Evolutionary conservation across 2,113 vertebrate genomes (phyloP).

Genomic region (Sphaerodactylus townsendi): DNA sequence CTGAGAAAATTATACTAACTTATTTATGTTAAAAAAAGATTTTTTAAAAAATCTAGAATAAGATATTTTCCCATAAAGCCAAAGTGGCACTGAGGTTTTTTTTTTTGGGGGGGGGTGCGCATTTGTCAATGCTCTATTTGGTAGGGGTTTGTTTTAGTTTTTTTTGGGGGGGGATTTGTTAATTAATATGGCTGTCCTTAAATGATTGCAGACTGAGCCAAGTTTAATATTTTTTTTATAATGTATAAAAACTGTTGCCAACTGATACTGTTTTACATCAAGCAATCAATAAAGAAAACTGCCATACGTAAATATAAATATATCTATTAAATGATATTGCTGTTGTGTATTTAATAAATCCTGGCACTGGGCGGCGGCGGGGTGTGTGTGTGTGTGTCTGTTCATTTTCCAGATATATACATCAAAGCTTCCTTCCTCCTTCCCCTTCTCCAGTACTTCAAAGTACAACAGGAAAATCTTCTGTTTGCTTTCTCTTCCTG

Average conservation of each 20-base stretch:
- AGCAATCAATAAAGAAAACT: slow-evolving; percentile 83
- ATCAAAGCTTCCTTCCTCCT: not conserved
- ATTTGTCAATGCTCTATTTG: slow-evolving; percentile 91
- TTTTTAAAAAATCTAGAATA: slow-evolving; percentile 86
- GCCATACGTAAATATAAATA: slow-evolving; percentile 66
- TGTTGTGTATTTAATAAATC: slow-evolving; percentile 58
- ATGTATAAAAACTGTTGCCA: slow-evolving; percentile 82
- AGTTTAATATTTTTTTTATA: slow-evolving; percentile 87
- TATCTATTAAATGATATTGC: slow-evolving; percentile 43
- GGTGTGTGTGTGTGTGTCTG: too few species aligned
- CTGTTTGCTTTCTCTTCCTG: not conserved
- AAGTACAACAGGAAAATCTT: not conserved
- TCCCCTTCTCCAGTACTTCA: not conserved
- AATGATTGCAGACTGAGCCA: slow-evolving; percentile 99
- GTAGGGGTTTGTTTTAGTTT: slow-evolving; percentile 69
- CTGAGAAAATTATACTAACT: slow-evolving; percentile 99
- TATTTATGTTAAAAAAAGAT: slow-evolving; percentile 97
- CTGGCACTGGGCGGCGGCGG: too few species aligned
- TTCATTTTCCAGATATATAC: not conserved
- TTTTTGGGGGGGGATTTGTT: slow-evolving; percentile 56
- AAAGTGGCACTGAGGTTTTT: slow-evolving; percentile 89
- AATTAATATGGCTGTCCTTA: slow-evolving; percentile 84
- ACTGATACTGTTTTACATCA: slow-evolving; percentile 77
- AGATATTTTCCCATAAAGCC: slow-evolving; percentile 88
- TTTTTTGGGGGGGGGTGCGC: slow-evolving; percentile 72